Base-by-base conservation (phyloP, 1,140 invertebrate species). In the Drosophila prosaltans region DNA sequence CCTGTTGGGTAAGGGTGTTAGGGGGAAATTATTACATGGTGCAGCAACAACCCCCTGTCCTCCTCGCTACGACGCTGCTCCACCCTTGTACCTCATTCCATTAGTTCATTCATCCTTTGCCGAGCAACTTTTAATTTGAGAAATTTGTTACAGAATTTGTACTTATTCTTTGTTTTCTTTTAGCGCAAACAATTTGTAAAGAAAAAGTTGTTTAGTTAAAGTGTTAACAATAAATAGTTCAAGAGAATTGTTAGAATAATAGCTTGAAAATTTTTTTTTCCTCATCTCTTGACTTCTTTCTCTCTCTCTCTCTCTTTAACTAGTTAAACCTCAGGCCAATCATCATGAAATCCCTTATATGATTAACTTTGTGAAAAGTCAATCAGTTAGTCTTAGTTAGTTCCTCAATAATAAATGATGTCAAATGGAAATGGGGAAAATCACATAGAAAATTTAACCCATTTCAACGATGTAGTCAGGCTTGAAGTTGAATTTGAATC, bases 381-480 rank as follows among this genome's bases (percentile, higher is more conserved):
- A 55, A 63, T 21, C 21, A 57, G 43, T 28, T 36, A 40, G 51
- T 66, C 16, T 64, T 45, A 58, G 39, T 61, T 68, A 61, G 41
- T 63, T 43, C 66, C 74, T 69, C 65, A 41, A 76, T 76, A 74
- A 76, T 69, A 76, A 76, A 76, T 74, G 74, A 76, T 39, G 62
- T 26, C 51, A 69, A 64, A 54, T 11, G 28, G 39, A 57, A 36
- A 36, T 36, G 32, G 28, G 28, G 32, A 36, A 36, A 36, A 36
- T 36, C 32, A 36, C 1, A 4, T 36, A 48, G 72, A 45, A 24
- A 69, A 45, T 36, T 45, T 54, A 54, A 54, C 63, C 48, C 32
- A 61, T 32, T 62, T 62, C 73, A 60, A 24, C 32, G 72, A 76
- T 11, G 58, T 69, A 69, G 28, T 55, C 72, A 55, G 69, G 72